phyloP scores from a whole-genome alignment of 2,888 invertebrate species.

The Platerodrilus igneus region DNA sequence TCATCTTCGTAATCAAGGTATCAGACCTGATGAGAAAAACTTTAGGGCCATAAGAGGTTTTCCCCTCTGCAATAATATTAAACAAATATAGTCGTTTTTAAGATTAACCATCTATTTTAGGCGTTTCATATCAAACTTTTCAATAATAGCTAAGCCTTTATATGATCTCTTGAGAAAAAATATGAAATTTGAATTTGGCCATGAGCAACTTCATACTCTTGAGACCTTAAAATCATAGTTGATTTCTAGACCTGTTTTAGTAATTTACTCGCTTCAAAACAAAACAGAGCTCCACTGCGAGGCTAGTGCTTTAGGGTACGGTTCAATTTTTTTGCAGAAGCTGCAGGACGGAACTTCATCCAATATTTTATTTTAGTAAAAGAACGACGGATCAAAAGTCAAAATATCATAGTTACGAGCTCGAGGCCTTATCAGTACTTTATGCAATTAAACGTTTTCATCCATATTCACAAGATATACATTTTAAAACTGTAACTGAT shows the following conservation, averaged over 20 bases:
- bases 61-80: no score
- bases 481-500: constrained; percentile 34
- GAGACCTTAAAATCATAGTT: background rate
- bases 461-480: constrained; percentile 32
- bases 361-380: background rate
- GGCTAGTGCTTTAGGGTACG: constrained; percentile 35
- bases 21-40: background rate
- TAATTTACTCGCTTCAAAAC: background rate
- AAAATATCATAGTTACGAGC: constrained; percentile 38
- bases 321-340: no score
- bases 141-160: background rate
- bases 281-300: no score
- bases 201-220: background rate
- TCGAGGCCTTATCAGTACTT: constrained; percentile 33
- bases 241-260: background rate
- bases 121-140: constrained; percentile 1
- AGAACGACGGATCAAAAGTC: constrained; percentile 22
- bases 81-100: background rate
- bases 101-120: constrained; percentile 1
- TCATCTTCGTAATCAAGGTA: no score
- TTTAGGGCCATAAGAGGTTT: background rate
- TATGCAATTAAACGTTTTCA: constrained; percentile 31
- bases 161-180: no score
- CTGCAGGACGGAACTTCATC: constrained; percentile 26
- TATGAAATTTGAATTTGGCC: no score